These are phyloP conservation scores for Zonitis immaculata DNA, from an alignment of 2,888 invertebrate genomes.

Conservation along the genomic window DNA sequence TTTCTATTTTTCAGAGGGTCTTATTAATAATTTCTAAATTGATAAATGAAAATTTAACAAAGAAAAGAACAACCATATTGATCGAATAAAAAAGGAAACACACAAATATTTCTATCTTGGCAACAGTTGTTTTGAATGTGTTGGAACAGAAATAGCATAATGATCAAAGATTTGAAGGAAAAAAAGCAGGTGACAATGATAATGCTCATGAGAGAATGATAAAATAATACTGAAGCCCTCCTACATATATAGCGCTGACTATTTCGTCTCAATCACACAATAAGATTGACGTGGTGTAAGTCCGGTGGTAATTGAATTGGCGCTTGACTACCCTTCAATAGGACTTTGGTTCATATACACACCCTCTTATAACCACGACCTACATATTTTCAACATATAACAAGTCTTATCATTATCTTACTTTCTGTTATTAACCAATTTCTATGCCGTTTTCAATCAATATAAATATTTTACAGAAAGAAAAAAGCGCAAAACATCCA, in stretches of 20 bases:
- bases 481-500: too few relatives aligned
- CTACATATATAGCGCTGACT: background rate
- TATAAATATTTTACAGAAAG: too few relatives aligned
- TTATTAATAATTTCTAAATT: conserved; percentile 10
- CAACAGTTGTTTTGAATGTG: background rate
- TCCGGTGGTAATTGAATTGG: conserved; percentile 34
- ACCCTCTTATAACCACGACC: conserved; percentile 5
- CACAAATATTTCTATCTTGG: background rate
- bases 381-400: background rate
- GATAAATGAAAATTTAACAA: background rate
- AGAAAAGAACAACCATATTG: background rate
- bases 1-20: conserved; percentile 1
- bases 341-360: conserved; percentile 6
- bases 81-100: background rate
- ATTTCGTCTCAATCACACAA: conserved; percentile 23
- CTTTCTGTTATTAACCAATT: background rate
- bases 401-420: background rate
- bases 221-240: too few relatives aligned
- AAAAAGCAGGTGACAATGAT: background rate
- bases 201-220: too few relatives aligned
- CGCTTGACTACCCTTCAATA: conserved; percentile 29
- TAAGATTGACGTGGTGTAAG: conserved; percentile 27
- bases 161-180: background rate
- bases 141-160: background rate
- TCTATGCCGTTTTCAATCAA: too few relatives aligned